Conservation (phyloP, 2,113 vertebrate species). For the Euleptes europaea region DNA sequence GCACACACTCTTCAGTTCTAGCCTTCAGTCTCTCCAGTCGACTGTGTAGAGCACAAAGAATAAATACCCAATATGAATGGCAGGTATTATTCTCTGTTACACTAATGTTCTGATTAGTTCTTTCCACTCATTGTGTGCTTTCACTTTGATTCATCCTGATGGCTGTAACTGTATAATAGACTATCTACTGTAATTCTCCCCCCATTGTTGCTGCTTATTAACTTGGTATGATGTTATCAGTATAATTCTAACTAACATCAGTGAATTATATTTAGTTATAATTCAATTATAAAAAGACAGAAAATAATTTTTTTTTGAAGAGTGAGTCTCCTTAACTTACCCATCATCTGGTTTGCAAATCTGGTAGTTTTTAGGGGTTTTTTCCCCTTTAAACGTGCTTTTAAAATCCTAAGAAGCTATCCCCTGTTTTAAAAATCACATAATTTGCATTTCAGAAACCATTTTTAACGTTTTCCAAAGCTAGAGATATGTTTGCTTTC, state of each 20-base stretch:
- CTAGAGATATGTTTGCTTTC: slow-evolving; percentile 21
- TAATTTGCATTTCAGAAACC: slow-evolving; percentile 39
- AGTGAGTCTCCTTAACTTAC: slow-evolving; percentile 47
- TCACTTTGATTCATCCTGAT: slow-evolving; percentile 58
- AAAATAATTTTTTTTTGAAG: slow-evolving; percentile 50
- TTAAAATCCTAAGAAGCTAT: not conserved
- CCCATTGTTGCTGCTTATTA: slow-evolving; percentile 63
- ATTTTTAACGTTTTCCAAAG: not conserved
- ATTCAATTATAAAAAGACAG: slow-evolving; percentile 52
- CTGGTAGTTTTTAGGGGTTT: not conserved
- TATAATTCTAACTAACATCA: slow-evolving; percentile 53
- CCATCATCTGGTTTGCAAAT: slow-evolving; percentile 17
- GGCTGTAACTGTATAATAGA: slow-evolving; percentile 56
- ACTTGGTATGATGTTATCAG: slow-evolving; percentile 50
- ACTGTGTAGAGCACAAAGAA: not conserved
- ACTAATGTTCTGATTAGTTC: slow-evolving; percentile 60
- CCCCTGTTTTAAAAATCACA: not conserved
- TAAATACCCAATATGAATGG: slow-evolving; percentile 38
- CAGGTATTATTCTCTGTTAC: slow-evolving; percentile 54
- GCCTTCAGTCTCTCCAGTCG: not conserved
- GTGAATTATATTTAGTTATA: slow-evolving; percentile 66
- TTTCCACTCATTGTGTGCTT: slow-evolving; percentile 48
- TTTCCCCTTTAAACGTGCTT: not conserved
- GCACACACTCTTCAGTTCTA: not conserved
- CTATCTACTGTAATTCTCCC: slow-evolving; percentile 65